These are phyloP conservation scores for Drosophila parabipectinata DNA, from an alignment of 1,140 invertebrate genomes.

Conservation along the genomic window DNA sequence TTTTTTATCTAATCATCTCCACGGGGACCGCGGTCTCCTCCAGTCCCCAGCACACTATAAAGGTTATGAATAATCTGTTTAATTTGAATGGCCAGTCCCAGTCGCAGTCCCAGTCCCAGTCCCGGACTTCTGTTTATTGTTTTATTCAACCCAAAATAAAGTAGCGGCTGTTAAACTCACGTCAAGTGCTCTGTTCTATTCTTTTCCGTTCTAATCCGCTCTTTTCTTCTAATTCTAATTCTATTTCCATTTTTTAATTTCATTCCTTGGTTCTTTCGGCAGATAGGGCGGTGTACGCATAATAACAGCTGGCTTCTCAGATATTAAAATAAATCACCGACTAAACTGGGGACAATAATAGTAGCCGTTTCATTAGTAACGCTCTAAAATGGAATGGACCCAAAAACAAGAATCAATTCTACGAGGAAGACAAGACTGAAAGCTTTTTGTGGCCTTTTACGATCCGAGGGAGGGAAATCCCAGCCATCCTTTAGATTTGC, in stretches of 20 bases:
- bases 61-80: slow-evolving; percentile 78
- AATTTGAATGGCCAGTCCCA: slow-evolving; percentile 50
- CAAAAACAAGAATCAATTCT: neutral
- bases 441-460: slow-evolving; percentile 18
- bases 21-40: slow-evolving; percentile 39
- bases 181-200: slow-evolving; percentile 61
- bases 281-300: slow-evolving; percentile 27
- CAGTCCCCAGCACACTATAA: slow-evolving; percentile 49
- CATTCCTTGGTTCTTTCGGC: neutral
- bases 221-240: slow-evolving; percentile 19
- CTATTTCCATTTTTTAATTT: slow-evolving; percentile 18
- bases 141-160: slow-evolving; percentile 73
- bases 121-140: slow-evolving; percentile 66
- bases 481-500: slow-evolving; percentile 4
- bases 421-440: neutral
- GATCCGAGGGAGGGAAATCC: slow-evolving; percentile 4
- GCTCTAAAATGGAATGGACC: slow-evolving; percentile 23
- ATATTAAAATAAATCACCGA: slow-evolving; percentile 66
- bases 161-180: slow-evolving; percentile 65
- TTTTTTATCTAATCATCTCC: slow-evolving; percentile 76
- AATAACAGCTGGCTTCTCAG: slow-evolving; percentile 30
- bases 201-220: slow-evolving; percentile 21
- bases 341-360: slow-evolving; percentile 62
- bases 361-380: slow-evolving; percentile 21
- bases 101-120: slow-evolving; percentile 13